Evolutionary conservation across 2,797 vertebrate species (phyloP), one percentile per base, ranked within the genome.

Genomic region (Sebastes dallii): DNA sequence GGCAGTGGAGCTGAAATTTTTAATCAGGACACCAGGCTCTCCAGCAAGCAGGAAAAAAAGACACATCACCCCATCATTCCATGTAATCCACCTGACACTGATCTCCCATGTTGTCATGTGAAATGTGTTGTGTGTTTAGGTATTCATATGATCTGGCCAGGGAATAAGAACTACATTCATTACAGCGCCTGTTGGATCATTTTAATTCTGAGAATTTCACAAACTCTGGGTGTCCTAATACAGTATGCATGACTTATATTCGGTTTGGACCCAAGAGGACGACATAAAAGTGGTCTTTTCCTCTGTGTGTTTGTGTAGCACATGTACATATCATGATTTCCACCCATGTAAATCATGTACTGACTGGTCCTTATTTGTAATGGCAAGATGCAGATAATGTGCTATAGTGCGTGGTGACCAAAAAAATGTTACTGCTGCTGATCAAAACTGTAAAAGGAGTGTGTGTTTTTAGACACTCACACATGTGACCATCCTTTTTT

Each of bases 1-100:
- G 88, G 90, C 94, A 94, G 93, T 91, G 91, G 90, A 95, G 94
- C 95, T 95, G 94, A 96, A 95, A 94, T 94, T 95, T 96, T 96
- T 96, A 95, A 96, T 96, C 95, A 96, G 92, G 93, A 94, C 89
- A 92, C 92, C 92, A 88, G 91, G 86, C 90, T 95, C 89, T 87
- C 71, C 79, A 87, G 88, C 84, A 89, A 86, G 82, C 62, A 74
- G 77, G 80, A 42, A 87, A 87, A 87, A 86, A 83, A 86, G 83
- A 89, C 86, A 80, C 84, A 91, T 91, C 84, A 89, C 90, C 90
- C 86, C 90, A 94, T 94, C 91, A 94, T 93, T 90, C 84, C 88
- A 66, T 93, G 92, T 91, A 94, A 95, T 94, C 88, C 94, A 94
- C 92, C 92, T 94, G 93, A 93, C 89, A 93, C 91, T 65, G 86